These are phyloP conservation scores for Silvanus unidentatus DNA, from an alignment of 2,888 invertebrate species.

Conservation along the genomic window DNA sequence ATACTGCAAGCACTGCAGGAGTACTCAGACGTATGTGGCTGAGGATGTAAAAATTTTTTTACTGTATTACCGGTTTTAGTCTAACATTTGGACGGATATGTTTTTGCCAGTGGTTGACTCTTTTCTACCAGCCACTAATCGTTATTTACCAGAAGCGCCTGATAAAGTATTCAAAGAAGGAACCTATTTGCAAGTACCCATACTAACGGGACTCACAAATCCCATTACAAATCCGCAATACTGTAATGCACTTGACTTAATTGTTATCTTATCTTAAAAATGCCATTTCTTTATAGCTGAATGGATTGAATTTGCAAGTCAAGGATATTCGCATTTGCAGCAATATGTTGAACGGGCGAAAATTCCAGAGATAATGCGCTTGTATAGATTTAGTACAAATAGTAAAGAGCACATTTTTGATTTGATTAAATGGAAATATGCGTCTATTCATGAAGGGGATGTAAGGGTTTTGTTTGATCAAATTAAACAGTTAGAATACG, in stretches of 20 bases:
- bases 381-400: conserved; percentile 39
- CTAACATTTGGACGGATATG: conserved; percentile 52
- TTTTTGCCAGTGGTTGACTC: conserved; percentile 61
- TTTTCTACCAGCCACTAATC: conserved; percentile 55
- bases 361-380: conserved; percentile 54
- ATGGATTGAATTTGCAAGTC: conserved; percentile 55
- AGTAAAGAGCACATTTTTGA: conserved; percentile 39
- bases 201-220: conserved; percentile 63
- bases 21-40: conserved; percentile 45
- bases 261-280: neutral
- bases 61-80: too few species aligned
- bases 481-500: conserved; percentile 53
- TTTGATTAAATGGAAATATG: conserved; percentile 56
- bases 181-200: conserved; percentile 55
- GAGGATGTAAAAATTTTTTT: neutral
- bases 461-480: conserved; percentile 45
- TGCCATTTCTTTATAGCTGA: conserved; percentile 42
- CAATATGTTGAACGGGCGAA: conserved; percentile 54
- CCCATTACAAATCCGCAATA: conserved; percentile 41
- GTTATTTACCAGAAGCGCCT: conserved; percentile 56
- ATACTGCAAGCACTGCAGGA: conserved; percentile 55
- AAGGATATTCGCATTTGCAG: conserved; percentile 51
- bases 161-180: conserved; percentile 50
- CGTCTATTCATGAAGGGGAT: conserved; percentile 44
- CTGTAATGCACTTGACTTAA: conserved; percentile 19